Evolutionary conservation across 2,888 invertebrate genomes (phyloP).

Genomic region (Tachina grossa): DNA sequence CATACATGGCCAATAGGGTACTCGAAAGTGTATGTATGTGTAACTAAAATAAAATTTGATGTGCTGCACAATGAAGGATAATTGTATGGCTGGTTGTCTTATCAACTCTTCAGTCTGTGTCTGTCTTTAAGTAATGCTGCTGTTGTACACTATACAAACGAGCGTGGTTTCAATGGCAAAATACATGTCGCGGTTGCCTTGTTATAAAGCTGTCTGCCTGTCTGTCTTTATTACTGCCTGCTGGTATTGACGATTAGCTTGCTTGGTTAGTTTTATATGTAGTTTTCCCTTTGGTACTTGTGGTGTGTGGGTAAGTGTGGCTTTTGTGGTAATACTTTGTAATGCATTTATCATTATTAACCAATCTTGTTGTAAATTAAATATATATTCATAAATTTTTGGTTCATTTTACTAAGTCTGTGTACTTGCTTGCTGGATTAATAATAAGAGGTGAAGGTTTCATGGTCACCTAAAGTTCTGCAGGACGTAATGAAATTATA

Average conservation of each 20-base stretch:
- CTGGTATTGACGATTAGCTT: background rate
- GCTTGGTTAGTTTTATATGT: slow-evolving; percentile 11
- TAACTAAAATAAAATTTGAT: background rate
- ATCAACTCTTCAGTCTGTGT: background rate
- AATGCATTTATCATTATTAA: slow-evolving; percentile 53
- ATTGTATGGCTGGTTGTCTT: slow-evolving; percentile 22
- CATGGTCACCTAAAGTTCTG: background rate
- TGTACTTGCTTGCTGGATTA: background rate
- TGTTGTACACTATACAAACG: background rate
- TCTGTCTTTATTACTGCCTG: background rate
- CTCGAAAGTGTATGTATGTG: too few relatives aligned
- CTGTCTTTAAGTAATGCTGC: too few relatives aligned
- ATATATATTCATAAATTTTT: slow-evolving; percentile 41
- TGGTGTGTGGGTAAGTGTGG: background rate
- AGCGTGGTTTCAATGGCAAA: slow-evolving; percentile 24
- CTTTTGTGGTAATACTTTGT: slow-evolving; percentile 46
- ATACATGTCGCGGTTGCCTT: background rate
- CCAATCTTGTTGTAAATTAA: slow-evolving; percentile 50
- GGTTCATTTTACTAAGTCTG: background rate
- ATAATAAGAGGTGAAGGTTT: background rate
- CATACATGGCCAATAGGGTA: too few relatives aligned
- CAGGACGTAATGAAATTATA: slow-evolving; percentile 13
- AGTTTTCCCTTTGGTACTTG: background rate
- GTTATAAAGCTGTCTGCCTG: background rate
- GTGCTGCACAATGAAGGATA: slow-evolving; percentile 16